A percentile compares a stretch with the other conserved stretches of the same genome.
phyloP scores from a whole-genome alignment of 2,113 vertebrate genomes.

The Calypte anna region DNA sequence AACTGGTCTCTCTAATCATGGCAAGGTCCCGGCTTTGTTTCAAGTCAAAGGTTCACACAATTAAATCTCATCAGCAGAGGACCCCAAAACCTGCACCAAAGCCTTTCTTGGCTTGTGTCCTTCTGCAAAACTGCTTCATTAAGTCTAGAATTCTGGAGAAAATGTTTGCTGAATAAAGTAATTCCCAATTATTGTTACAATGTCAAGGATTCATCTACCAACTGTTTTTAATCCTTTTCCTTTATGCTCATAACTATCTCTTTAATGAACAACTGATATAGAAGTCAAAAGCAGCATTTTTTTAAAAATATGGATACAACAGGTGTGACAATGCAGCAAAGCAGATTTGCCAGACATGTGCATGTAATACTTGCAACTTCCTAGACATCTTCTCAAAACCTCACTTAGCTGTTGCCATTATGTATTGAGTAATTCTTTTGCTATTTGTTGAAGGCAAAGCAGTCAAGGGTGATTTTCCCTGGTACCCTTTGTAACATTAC shows the following conservation, averaged over 20 bases:
- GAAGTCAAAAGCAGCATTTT: conserved; percentile 13
- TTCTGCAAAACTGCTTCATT: conserved; percentile 64
- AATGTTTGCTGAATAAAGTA: conserved; percentile 57
- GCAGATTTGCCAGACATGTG: background rate
- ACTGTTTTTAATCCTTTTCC: background rate
- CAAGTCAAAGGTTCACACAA: background rate
- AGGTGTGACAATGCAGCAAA: background rate
- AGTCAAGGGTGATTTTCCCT: background rate
- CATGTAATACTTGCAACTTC: background rate
- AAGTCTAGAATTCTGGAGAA: conserved; percentile 39
- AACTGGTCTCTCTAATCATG: background rate
- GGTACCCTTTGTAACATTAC: background rate
- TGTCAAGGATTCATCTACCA: conserved; percentile 25
- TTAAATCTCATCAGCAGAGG: conserved; percentile 40
- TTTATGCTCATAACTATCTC: conserved; percentile 27
- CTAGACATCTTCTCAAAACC: background rate
- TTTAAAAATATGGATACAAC: background rate
- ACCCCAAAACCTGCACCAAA: conserved; percentile 10
- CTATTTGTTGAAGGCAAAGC: background rate
- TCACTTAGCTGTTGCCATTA: background rate
- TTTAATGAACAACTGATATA: conserved; percentile 14
- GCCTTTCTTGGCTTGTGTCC: background rate
- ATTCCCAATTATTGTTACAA: conserved; percentile 58
- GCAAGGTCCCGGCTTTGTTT: conserved; percentile 9
- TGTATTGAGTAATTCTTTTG: background rate